Evolutionary conservation across 2,888 invertebrate genomes (phyloP), one percentile per base, ranked within the genome.

Genomic region (Synanthedon myopaeformis): DNA sequence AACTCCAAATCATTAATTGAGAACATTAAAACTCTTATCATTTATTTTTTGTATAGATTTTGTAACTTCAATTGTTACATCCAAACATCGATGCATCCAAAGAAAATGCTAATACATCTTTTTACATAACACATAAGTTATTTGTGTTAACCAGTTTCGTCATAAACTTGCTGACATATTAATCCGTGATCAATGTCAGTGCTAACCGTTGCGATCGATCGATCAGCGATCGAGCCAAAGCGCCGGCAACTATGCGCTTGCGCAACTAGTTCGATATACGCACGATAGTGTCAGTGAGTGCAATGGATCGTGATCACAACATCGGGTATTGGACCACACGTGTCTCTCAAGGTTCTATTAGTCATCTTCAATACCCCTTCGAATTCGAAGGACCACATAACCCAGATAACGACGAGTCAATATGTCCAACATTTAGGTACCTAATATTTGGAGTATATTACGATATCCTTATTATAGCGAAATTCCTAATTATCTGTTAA

Each of bases 131-230:
- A 35, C 35, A 35, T 35, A 10, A 45, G 14, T 5, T 45, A 45
- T 45, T 45, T 45, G 45, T 45, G n/a, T 45, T 14, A 45, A 45
- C 45, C 45, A 14, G 45, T 45, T 45, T n/a, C 45, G 14, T 13
- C 45, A 45, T 14, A 45, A 35, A 45, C 45, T 45, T 28, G 19
- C 65, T 69, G 65, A 63, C 59, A 61, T 60, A 64, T 58, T 64
- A 65, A 64, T 64, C 66, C 63, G 63, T 59, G 62, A 62, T 61
- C 77, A 74, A 77, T 78, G 75, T 76, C 75, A 72, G 63, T 67
- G 60, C 60, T 58, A 54, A 54, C 52, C 53, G 53, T 53, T 54
- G 53, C 53, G 60, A 61, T 62, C 63, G 60, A 61, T 62, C 63
- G 62, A 67, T 62, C 56, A 53, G 58, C 58, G 54, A 54, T 54